Base-by-base conservation (phyloP, 2,797 vertebrate species). In the Ceryle rudis region DNA sequence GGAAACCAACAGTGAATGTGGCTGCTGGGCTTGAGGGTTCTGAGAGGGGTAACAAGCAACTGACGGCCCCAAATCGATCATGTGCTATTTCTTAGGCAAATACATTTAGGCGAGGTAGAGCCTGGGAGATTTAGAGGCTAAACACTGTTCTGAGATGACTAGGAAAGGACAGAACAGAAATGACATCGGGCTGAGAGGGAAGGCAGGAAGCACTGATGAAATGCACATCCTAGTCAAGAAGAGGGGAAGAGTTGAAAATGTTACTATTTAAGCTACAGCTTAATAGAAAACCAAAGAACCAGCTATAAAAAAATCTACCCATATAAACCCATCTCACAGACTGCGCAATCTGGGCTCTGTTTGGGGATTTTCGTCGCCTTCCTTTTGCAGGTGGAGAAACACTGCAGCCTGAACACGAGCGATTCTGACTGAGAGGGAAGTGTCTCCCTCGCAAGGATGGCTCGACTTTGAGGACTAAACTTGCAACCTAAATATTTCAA, bases 21-120 rank as follows among this genome's bases (percentile, higher is more conserved):
- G 51, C 58, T 54, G 54, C n/a, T 71, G 44, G 49, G 31, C 37
- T 15, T 61, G 44, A 65, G 73, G 33, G 28, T 78, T 90, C 69
- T 65, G 89, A 78, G 88, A 70, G 52, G 52, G 54, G 82, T 47
- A 57, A 60, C 5, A 2, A 70, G 11, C n/a, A 35, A 28, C 54
- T 52, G 62, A 62, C 33, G 41, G 42, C 39, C 72, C 55, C 51
- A 29, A 19, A 82, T 89, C 55, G 33, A 80, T 69, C 29, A 62
- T 69, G 39, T 89, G 81, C 75, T 52, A 5, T 11, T 92, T 86
- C 61, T 58, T 28, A 47, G 19, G 42, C 78, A 85, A 70, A 93
- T 72, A 75, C 72, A 89, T 71, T 51, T 41, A 33, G 47, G 67
- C 10, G 16, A 35, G 42, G 49, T 23, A 80, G 52, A 61, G 49